Evolutionary conservation across 2,113 vertebrate species (phyloP).

Genomic region (Camelus dromedarius): DNA sequence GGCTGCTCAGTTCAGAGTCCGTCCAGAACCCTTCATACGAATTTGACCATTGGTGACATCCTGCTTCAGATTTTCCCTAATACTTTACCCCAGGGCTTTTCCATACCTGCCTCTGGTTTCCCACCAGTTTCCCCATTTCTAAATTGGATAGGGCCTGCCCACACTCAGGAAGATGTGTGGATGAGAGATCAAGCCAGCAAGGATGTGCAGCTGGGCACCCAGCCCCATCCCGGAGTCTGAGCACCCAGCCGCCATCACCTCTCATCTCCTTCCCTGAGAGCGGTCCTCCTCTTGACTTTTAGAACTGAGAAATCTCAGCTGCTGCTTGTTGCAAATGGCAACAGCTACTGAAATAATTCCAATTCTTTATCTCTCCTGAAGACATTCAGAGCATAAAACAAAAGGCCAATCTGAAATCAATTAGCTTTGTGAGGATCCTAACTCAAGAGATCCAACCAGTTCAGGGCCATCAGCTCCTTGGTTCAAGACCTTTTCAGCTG

Average conservation of each 20-base stretch:
- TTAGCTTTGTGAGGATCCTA: neutral
- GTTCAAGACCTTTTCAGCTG: neutral
- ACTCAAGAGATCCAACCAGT: neutral
- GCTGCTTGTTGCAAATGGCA: conserved; percentile 17
- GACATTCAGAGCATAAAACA: conserved; percentile 28
- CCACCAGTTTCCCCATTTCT: neutral
- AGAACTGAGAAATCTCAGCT: neutral
- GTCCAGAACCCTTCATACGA: no score
- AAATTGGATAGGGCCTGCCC: neutral
- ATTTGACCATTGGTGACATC: neutral
- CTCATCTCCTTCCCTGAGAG: neutral
- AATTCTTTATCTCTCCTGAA: conserved; percentile 14
- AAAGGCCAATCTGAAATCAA: neutral
- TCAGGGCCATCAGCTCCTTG: neutral
- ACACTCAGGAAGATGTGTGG: neutral
- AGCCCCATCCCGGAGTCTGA: fast-evolving
- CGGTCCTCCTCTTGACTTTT: neutral
- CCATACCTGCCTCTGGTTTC: neutral
- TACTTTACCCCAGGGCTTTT: neutral
- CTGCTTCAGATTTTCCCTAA: neutral
- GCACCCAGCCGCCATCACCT: fast-evolving
- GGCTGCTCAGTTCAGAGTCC: neutral
- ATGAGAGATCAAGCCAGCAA: neutral
- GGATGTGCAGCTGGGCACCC: neutral
- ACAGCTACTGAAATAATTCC: neutral